These are phyloP conservation scores for Copsychus sechellarum DNA, from an alignment of 2,113 vertebrate genomes.

Conservation along the genomic window DNA sequence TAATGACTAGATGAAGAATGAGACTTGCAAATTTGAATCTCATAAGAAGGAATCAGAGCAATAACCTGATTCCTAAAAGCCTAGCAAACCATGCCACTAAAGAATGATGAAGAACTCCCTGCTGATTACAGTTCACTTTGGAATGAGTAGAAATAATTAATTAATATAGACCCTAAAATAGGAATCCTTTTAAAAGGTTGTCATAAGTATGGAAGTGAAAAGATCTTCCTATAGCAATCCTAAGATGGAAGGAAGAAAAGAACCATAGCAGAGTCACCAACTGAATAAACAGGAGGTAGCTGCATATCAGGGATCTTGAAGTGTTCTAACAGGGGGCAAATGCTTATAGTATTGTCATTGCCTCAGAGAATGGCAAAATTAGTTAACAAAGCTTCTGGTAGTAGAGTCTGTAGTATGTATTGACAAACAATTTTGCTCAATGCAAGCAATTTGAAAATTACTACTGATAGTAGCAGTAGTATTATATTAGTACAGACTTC, in stretches of 20 bases:
- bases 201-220: background rate
- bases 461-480: background rate
- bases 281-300: background rate
- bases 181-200: background rate
- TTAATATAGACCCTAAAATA: background rate
- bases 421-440: background rate
- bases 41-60: background rate
- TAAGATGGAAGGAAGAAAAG: background rate
- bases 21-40: background rate
- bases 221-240: background rate
- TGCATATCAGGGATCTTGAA: background rate
- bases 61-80: background rate
- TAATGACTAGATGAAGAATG: background rate
- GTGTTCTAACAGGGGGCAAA: background rate
- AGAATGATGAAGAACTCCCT: background rate
- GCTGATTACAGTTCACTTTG: background rate
- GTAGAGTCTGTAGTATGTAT: background rate
- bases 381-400: background rate
- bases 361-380: background rate
- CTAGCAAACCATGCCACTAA: background rate
- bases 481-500: background rate
- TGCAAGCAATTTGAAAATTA: background rate
- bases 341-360: background rate
- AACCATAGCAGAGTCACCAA: background rate
- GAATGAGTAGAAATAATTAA: slow-evolving; percentile 8